Conservation (phyloP, 2,113 vertebrate species). For the Andinoacara biseriatus region DNA sequence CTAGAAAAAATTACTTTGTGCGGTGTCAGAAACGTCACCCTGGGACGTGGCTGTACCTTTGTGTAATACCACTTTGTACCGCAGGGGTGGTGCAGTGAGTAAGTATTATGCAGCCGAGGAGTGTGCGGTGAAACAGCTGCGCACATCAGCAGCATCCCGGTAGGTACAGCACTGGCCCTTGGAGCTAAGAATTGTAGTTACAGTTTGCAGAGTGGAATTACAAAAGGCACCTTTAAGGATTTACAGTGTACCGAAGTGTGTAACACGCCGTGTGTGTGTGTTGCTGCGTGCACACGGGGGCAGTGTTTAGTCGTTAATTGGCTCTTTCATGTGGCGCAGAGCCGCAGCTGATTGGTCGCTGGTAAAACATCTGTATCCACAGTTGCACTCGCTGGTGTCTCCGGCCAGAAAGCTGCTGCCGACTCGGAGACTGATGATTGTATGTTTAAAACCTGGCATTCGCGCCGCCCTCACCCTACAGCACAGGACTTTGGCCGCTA, state of each 20-base stretch:
- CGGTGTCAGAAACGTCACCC: neutral
- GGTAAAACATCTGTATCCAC: conserved; percentile 74
- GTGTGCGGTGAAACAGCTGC: neutral
- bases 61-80: neutral
- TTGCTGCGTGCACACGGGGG: conserved; percentile 57
- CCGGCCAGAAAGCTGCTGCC: conserved; percentile 60
- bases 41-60: accelerated
- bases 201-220: neutral
- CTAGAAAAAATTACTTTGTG: neutral
- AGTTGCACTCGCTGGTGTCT: conserved; percentile 59
- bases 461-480: no score
- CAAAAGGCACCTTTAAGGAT: neutral
- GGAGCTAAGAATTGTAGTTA: neutral
- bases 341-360: conserved; percentile 62
- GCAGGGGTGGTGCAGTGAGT: neutral
- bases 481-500: neutral
- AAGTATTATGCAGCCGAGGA: no score
- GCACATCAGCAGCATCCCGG: accelerated
- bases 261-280: neutral
- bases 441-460: neutral
- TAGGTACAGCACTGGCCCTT: neutral
- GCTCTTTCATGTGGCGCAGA: conserved; percentile 24
- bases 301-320: conserved; percentile 65
- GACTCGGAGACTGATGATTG: conserved; percentile 18
- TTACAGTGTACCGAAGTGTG: no score